Percentiles rank a stretch among this genome's conserved stretches.
These are phyloP conservation scores for Eurytoma adleriae DNA, from an alignment of 2,888 invertebrate genomes.

Conservation along the genomic window DNA sequence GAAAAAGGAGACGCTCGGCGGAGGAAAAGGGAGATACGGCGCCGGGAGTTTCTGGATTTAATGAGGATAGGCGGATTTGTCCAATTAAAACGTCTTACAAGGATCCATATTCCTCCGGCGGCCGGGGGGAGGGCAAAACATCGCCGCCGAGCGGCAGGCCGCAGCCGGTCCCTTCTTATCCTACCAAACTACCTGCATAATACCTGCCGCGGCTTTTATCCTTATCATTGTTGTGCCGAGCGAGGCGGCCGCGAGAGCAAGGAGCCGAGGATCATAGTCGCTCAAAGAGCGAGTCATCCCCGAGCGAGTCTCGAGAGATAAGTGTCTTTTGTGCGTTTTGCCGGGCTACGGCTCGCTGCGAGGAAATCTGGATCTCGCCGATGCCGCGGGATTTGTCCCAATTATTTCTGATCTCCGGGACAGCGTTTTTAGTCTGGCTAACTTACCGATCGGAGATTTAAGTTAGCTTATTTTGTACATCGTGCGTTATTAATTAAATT, in stretches of 20 bases:
- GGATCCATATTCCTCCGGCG: constrained; percentile 67
- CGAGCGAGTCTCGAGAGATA: too few relatives aligned
- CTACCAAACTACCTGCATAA: constrained; percentile 50
- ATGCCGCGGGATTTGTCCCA: too few relatives aligned
- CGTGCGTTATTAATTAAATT: too few relatives aligned
- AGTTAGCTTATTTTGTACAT: too few relatives aligned
- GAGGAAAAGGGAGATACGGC: constrained; percentile 8
- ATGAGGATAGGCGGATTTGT: constrained; percentile 77
- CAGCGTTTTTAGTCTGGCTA: too few relatives aligned
- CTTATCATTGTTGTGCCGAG: constrained; percentile 53
- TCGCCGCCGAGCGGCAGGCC: constrained; percentile 38
- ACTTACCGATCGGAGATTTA: too few relatives aligned
- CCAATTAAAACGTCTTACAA: constrained; percentile 77
- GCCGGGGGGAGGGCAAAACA: constrained; percentile 55
- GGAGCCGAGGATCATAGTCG: background rate
- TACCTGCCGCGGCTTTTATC: constrained; percentile 50
- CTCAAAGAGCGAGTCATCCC: too few relatives aligned
- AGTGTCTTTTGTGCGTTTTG: too few relatives aligned
- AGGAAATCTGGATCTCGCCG: too few relatives aligned
- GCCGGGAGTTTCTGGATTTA: constrained; percentile 70
- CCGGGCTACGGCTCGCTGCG: too few relatives aligned
- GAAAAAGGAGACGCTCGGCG: constrained; percentile 1
- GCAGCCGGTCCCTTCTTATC: constrained; percentile 64
- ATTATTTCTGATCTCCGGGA: too few relatives aligned
- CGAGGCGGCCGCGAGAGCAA: background rate